phyloP scores from a whole-genome alignment of 2,113 vertebrate species.

The Gymnorhina tibicen region DNA sequence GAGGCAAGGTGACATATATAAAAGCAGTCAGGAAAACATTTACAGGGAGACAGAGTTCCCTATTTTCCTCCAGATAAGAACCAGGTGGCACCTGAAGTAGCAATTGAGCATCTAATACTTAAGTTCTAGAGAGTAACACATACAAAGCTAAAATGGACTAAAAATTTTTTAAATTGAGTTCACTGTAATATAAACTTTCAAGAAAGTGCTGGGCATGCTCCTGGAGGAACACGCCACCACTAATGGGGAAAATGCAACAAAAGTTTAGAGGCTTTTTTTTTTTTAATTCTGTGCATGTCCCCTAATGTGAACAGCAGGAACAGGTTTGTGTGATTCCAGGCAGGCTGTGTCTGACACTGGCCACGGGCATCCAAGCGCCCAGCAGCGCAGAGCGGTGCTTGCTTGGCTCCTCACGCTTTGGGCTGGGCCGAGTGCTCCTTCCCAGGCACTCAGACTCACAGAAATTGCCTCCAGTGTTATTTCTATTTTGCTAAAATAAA shows the following conservation, averaged over 20 bases:
- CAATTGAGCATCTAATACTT: background rate
- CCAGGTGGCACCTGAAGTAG: background rate
- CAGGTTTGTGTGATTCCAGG: background rate
- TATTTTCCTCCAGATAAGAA: background rate
- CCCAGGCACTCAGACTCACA: background rate
- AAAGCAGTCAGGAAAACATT: background rate
- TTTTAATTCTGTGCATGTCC: too few relatives aligned
- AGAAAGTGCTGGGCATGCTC: background rate
- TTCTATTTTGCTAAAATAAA: conserved; percentile 53
- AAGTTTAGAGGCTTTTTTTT: background rate
- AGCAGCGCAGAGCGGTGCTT: accelerated
- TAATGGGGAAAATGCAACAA: background rate
- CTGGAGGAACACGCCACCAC: background rate
- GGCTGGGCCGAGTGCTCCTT: background rate
- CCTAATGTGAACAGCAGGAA: background rate
- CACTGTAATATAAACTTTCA: background rate
- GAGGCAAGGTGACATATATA: background rate
- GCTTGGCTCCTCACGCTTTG: background rate
- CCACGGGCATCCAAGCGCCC: background rate
- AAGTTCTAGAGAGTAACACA: background rate
- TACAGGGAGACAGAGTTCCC: background rate
- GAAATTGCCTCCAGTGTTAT: background rate
- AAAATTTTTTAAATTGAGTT: accelerated
- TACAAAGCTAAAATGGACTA: background rate
- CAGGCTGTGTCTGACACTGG: background rate